Evolutionary conservation across 2,113 vertebrate species (phyloP).

Genomic region (Pteropus alecto): DNA sequence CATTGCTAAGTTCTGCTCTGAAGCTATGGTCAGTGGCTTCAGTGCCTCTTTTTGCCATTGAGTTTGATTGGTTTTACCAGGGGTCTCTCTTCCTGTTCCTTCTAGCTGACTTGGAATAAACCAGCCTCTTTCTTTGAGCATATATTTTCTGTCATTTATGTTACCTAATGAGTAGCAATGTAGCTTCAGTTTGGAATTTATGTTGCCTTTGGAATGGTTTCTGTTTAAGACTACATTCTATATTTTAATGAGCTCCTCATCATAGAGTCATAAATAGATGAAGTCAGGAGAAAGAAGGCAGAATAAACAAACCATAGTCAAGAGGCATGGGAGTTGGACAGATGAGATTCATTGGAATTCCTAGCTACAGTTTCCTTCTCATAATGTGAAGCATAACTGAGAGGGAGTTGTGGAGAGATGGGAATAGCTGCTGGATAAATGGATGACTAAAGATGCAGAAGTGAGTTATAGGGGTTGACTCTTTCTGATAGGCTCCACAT

Average conservation of each 20-base stretch:
- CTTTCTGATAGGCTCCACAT: background rate
- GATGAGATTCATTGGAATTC: background rate
- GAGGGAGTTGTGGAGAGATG: background rate
- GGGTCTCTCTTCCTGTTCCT: background rate
- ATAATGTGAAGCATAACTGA: background rate
- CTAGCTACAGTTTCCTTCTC: background rate
- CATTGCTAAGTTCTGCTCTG: background rate
- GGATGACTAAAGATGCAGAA: background rate
- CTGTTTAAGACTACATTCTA: background rate
- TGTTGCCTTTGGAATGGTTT: background rate
- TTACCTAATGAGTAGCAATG: background rate
- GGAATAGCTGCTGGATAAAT: background rate
- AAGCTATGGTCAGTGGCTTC: background rate
- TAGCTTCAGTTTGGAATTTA: background rate
- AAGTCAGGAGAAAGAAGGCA: background rate
- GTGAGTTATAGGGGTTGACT: background rate
- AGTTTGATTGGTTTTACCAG: background rate
- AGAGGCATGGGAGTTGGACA: background rate
- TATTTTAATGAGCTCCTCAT: background rate
- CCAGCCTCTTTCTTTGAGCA: background rate
- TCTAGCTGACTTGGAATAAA: background rate
- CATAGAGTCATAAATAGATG: background rate
- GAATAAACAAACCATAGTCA: background rate
- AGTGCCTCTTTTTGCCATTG: background rate
- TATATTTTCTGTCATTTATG: background rate